A percentile compares a stretch with the other conserved stretches of the same genome.
These are phyloP conservation scores for Brachyalestes nurse DNA, from an alignment of 2,797 vertebrate genomes.

Conservation along the genomic window DNA sequence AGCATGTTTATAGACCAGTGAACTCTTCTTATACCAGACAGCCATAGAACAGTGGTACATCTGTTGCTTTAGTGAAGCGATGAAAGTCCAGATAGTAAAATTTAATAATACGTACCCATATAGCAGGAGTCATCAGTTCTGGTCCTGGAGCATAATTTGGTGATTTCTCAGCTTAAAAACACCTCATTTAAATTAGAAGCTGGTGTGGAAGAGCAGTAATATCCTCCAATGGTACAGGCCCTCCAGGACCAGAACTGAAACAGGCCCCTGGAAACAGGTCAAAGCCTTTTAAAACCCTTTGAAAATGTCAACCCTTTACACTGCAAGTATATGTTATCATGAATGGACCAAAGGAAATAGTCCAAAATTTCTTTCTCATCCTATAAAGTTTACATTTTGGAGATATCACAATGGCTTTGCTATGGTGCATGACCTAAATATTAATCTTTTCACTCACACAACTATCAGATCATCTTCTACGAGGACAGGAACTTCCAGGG, in stretches of 20 bases:
- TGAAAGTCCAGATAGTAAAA: not conserved
- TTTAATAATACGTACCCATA: too few relatives aligned
- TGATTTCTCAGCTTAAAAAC: not conserved
- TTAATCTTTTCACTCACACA: not conserved
- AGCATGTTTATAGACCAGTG: not conserved
- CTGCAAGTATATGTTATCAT: too few relatives aligned
- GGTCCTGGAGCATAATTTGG: not conserved
- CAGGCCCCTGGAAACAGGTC: too few relatives aligned
- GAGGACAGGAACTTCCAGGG: constrained; percentile 78
- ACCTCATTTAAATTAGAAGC: not conserved
- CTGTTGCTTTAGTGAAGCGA: not conserved
- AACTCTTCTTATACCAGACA: not conserved
- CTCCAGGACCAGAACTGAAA: not conserved
- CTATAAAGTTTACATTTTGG: not conserved
- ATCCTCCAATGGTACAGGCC: not conserved
- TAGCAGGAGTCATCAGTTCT: not conserved
- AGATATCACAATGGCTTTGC: not conserved
- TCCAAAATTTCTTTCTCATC: too few relatives aligned
- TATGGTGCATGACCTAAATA: not conserved
- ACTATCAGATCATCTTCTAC: constrained; percentile 69
- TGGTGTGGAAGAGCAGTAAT: not conserved
- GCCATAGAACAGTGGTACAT: too few relatives aligned
- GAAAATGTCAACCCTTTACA: not conserved
- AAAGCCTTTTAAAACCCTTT: too few relatives aligned
- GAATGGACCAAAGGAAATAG: too few relatives aligned